Percentiles rank a stretch among this genome's conserved stretches.
Evolutionary conservation across 1,140 invertebrate genomes (phyloP).

Genomic region (Daktulosphaira vitifoliae): DNA sequence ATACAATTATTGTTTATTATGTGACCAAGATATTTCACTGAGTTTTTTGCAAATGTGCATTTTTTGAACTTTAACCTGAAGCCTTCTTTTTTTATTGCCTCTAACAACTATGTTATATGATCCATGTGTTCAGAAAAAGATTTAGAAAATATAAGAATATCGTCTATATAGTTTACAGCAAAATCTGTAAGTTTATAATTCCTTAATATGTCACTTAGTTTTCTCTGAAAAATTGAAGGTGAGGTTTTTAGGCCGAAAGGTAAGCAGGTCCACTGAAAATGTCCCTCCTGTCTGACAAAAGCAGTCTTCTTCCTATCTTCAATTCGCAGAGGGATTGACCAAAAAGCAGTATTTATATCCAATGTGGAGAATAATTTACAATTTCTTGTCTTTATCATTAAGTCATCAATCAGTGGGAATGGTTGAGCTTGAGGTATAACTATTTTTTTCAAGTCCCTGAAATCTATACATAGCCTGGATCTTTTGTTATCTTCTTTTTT

Average conservation of each 20-base stretch:
- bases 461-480: constrained; percentile 43
- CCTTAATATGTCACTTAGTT: constrained; percentile 31
- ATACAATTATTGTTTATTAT: constrained; percentile 41
- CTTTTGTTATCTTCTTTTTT: constrained; percentile 41
- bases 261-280: constrained; percentile 42
- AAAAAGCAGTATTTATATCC: constrained; percentile 44
- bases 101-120: constrained; percentile 14
- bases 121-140: constrained; percentile 35
- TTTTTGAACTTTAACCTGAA: constrained; percentile 42
- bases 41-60: constrained; percentile 41
- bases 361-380: constrained; percentile 42
- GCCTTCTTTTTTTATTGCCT: constrained; percentile 38
- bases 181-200: constrained; percentile 30
- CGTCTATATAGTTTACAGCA: constrained; percentile 37
- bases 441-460: constrained; percentile 42
- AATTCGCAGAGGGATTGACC: constrained; percentile 42
- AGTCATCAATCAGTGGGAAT: constrained; percentile 42
- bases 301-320: constrained; percentile 42
- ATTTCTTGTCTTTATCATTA: constrained; percentile 40
- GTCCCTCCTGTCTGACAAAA: constrained; percentile 43
- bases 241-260: constrained; percentile 42
- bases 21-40: constrained; percentile 41
- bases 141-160: constrained; percentile 38
- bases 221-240: constrained; percentile 44
- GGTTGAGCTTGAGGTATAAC: constrained; percentile 43